Evolutionary conservation across 1,140 invertebrate species (phyloP).

Genomic region (Proctacanthus coquilletti): DNA sequence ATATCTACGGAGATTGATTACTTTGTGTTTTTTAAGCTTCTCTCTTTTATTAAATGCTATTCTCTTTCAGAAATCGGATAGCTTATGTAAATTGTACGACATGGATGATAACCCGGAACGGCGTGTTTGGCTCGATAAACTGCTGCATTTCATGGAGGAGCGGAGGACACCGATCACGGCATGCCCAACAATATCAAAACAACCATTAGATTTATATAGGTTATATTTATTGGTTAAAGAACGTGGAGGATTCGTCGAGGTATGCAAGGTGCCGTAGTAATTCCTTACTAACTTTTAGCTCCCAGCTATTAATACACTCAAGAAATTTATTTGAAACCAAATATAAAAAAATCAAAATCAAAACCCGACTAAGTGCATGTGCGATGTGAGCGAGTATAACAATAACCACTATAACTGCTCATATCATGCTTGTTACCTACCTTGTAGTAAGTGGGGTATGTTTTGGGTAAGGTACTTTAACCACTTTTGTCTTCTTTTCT

Average conservation of each 20-base stretch:
- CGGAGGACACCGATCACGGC: constrained; percentile 79
- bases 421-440: too few relatives aligned
- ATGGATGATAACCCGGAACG: constrained; percentile 92
- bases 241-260: constrained; percentile 92
- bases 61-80: constrained; percentile 57
- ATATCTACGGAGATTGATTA: constrained; percentile 4
- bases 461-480: too few relatives aligned
- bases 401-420: too few relatives aligned
- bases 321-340: too few relatives aligned
- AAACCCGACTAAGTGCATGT: too few relatives aligned
- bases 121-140: constrained; percentile 77
- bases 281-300: constrained; percentile 31
- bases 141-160: constrained; percentile 88
- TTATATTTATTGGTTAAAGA: constrained; percentile 91
- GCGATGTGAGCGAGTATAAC: too few relatives aligned
- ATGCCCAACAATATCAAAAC: constrained; percentile 94
- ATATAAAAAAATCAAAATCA: too few relatives aligned
- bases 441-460: too few relatives aligned
- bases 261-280: constrained; percentile 59
- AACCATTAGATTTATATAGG: constrained; percentile 91
- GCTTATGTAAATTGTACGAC: constrained; percentile 84
- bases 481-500: too few relatives aligned
- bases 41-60: constrained; percentile 14
- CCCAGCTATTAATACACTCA: too few relatives aligned
- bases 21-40: constrained; percentile 3